Percentiles rank a stretch among this genome's conserved stretches.
phyloP scores from a whole-genome alignment of 2,888 invertebrate species.

The Thereva nobilitata region DNA sequence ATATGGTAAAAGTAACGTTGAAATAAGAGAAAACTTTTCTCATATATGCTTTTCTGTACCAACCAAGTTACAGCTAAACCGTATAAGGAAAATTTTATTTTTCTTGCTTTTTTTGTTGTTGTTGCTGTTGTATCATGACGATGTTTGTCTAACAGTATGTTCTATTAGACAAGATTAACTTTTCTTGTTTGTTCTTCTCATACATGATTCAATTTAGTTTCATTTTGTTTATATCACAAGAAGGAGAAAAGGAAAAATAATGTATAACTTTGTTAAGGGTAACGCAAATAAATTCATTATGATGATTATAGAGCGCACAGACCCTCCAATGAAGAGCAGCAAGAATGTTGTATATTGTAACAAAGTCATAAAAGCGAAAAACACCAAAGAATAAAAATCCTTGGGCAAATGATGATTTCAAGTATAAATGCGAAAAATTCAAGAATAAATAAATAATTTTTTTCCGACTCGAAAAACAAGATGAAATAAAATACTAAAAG shows the following conservation, averaged over 20 bases:
- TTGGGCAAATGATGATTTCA: not conserved
- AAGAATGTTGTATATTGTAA: slow-evolving; percentile 12
- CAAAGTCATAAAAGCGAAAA: slow-evolving; percentile 4
- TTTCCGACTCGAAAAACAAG: not conserved
- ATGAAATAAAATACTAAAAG: too few relatives aligned
- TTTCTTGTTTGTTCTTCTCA: slow-evolving; percentile 31
- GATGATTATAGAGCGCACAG: slow-evolving; percentile 18
- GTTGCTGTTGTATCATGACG: slow-evolving; percentile 9
- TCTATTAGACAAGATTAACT: slow-evolving; percentile 36
- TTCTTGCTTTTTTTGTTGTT: slow-evolving; percentile 16
- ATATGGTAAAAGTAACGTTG: slow-evolving; percentile 8
- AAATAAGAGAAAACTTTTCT: slow-evolving; percentile 23
- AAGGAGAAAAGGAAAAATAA: not conserved
- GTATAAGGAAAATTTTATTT: slow-evolving; percentile 27
- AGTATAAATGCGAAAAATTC: slow-evolving; percentile 14
- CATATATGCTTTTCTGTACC: slow-evolving; percentile 1
- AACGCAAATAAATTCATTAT: slow-evolving; percentile 32
- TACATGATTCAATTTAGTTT: slow-evolving; percentile 34
- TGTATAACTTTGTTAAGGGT: slow-evolving; percentile 7
- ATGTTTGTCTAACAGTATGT: slow-evolving; percentile 30
- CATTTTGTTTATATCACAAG: not conserved
- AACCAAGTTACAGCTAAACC: slow-evolving; percentile 11
- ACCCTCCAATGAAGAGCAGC: not conserved
- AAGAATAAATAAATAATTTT: slow-evolving; percentile 32
- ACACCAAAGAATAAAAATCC: slow-evolving; percentile 21